Percentiles rank a stretch among this genome's conserved stretches.
Evolutionary conservation across 2,113 vertebrate genomes (phyloP).

Genomic region (Nesospiza acunhae): DNA sequence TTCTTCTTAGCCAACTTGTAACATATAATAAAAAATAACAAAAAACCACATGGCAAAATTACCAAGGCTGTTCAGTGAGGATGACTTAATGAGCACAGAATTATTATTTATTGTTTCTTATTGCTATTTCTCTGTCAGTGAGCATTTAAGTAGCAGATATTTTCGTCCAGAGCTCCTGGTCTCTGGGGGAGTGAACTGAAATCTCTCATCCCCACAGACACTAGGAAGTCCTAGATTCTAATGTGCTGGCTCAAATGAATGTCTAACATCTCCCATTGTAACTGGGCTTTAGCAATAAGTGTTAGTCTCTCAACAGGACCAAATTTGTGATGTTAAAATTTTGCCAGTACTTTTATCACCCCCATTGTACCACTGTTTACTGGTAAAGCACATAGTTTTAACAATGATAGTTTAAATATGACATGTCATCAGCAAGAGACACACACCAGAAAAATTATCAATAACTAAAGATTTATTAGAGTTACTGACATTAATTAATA

Average conservation of each 20-base stretch:
- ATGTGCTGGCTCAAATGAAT: background rate
- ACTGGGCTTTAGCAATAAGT: background rate
- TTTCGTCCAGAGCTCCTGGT: background rate
- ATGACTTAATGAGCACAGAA: constrained; percentile 71
- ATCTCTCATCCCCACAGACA: background rate
- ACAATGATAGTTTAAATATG: background rate
- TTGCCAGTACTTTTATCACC: background rate
- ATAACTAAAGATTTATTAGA: constrained; percentile 33
- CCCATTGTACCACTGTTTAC: background rate
- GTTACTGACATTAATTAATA: background rate
- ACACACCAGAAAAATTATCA: background rate
- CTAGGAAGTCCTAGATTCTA: background rate
- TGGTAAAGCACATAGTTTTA: background rate
- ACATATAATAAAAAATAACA: constrained; percentile 67
- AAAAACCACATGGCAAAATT: constrained; percentile 66
- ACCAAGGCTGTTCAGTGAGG: constrained; percentile 54
- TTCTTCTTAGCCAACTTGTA: constrained; percentile 71
- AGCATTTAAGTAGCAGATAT: background rate
- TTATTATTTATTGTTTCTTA: constrained; percentile 71
- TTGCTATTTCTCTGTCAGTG: background rate
- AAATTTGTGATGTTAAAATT: background rate
- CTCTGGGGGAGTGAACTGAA: background rate
- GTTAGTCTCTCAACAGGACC: background rate
- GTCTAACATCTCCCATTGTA: background rate
- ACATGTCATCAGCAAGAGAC: background rate